Evolutionary conservation across 2,888 invertebrate species (phyloP), one percentile per base, ranked within the genome.

Genomic region (Carcina quercana): DNA sequence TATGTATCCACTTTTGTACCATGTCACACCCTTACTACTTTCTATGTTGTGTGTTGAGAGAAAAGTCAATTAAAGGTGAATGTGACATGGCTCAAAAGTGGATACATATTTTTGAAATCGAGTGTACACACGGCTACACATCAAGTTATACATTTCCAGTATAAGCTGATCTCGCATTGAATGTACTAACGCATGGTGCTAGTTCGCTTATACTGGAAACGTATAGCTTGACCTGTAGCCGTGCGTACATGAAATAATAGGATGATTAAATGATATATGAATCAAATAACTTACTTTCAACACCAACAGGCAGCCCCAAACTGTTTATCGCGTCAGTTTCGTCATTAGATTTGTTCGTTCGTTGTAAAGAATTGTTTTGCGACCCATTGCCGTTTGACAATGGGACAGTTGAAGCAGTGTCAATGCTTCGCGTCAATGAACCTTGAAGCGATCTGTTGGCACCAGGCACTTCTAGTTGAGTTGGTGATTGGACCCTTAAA

Each of bases 301-400:
- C 59, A 19, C 68, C 71, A 30, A 75, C 50, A 2, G 82, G 82
- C 20, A 83, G 53, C 1, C 83, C 83, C 39, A 80, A 55, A 45
- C 69, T 72, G 50, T 83, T 83, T 38, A 82, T 80, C 5, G 82
- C 78, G 31, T 80, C 80, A 28, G 63, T 75, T 39, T 75, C 80
- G 36, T 80, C 80, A 10, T 50, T 40, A 5, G 57, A 45, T 38
- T 69, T 61, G 37, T 50, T 75, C 62, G 73, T 65, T 67, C 82
- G 76, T 64, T 82, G 73, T 34, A 83, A 55, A 2, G 82, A 78
- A 42, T 73, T 83, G 42, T 59, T 82, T 41, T 75, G 76, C 29
- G 80, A 83, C 40, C 59, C 69, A 51, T 73, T 78, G 49, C 78
- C 71, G 5, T 61, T 62, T 22, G 76, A 80, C 50, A 80, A 41